Base-by-base conservation (phyloP, 2,797 vertebrate genomes). In the Trachops cirrhosus region DNA sequence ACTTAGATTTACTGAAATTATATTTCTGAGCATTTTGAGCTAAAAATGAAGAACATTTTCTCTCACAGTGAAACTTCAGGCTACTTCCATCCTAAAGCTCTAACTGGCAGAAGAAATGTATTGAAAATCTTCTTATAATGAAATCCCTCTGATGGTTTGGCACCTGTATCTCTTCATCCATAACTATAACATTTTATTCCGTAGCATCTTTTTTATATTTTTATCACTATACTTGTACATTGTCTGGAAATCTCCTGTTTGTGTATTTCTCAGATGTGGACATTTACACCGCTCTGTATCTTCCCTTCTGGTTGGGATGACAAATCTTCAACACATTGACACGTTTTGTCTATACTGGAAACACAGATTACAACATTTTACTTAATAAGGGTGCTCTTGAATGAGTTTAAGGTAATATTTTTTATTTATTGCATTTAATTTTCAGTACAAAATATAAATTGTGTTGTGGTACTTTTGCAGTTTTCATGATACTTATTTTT, bases 351-450 rank as follows among this genome's bases (percentile, higher is more conserved):
- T n/a, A 29, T 68, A 64, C 22, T 79, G 16, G 32, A 87, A 70
- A 37, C 22, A 90, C 9, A 46, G 26, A 77, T 37, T 70, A 52
- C 21, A 86, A 50, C 50, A 85, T 88, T 96, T 82, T 50, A 39
- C 62, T 83, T 96, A 68, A 86, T 44, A 39, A 91, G 59, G 5
- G 7, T 93, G 14, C 3, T 64, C 22, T 87, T 85, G 24, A 86
- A 86, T 75, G 50, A 89, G 14, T 73, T 34, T 80, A 21, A 77
- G 70, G 10, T 93, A 46, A 83, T 34, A 4, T 32, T 78, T 32
- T 26, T 91, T 96, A 64, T 79, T 91, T 92, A 71, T 26, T 57
- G 39, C 85, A 26, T n/a, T 96, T 93, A 86, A 86, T 95, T 84
- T 96, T 95, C 34, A 86, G 24, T 41, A 74, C 87, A 89, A 48